Evolutionary conservation across 2,113 vertebrate genomes (phyloP).

Genomic region (Hippocampus mohnikei): DNA sequence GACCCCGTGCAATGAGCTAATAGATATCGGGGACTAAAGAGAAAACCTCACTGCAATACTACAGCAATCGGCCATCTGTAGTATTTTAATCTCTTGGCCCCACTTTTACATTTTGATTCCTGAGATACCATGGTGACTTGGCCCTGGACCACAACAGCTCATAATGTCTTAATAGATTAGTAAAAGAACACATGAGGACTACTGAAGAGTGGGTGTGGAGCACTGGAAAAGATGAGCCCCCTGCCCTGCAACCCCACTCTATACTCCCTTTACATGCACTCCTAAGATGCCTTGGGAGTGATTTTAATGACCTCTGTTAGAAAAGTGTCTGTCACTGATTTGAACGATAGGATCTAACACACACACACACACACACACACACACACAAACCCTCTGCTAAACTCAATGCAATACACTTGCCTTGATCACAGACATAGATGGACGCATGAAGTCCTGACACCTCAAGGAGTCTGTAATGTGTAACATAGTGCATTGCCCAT

Average conservation of each 20-base stretch:
- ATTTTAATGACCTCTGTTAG: slow-evolving; percentile 80
- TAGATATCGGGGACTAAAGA: slow-evolving; percentile 45
- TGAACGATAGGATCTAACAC: slow-evolving; percentile 53
- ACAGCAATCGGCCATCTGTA: slow-evolving; percentile 17
- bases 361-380: slow-evolving; percentile 14
- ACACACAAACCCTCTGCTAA: slow-evolving; percentile 17
- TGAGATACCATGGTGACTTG: slow-evolving; percentile 17
- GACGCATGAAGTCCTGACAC: slow-evolving; percentile 16
- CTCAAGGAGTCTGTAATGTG: slow-evolving; percentile 29
- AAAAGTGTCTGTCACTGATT: slow-evolving; percentile 68
- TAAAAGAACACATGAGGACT: slow-evolving; percentile 69
- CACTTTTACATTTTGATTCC: background rate
- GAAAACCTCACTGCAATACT: slow-evolving; percentile 29
- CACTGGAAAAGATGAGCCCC: slow-evolving; percentile 12
- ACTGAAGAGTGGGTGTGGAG: slow-evolving; percentile 43
- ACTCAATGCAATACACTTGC: slow-evolving; percentile 21
- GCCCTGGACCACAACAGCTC: slow-evolving; percentile 19
- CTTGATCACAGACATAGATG: slow-evolving; percentile 20
- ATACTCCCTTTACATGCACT: slow-evolving; percentile 4
- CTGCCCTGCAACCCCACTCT: background rate
- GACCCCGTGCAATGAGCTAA: slow-evolving; percentile 61
- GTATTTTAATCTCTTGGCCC: background rate
- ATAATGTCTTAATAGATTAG: slow-evolving; percentile 49
- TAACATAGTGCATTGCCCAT: slow-evolving; percentile 20
- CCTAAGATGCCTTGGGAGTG: slow-evolving; percentile 75